phyloP scores from a whole-genome alignment of 2,888 invertebrate species.

The Pseudolycoriella hygida region DNA sequence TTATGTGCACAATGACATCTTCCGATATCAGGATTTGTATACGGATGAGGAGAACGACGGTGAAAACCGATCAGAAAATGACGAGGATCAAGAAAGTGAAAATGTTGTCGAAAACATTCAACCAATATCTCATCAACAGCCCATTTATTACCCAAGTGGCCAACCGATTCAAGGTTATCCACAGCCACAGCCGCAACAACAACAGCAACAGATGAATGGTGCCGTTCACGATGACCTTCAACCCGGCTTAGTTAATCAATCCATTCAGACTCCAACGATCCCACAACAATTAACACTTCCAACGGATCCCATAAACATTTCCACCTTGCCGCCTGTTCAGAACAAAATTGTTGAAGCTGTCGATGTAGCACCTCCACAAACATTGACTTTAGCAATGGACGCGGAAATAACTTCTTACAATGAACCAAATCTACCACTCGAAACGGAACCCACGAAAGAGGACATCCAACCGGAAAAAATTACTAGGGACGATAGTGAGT shows the following conservation, averaged over 20 bases:
- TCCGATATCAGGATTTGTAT: conserved; percentile 79
- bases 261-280: conserved; percentile 17
- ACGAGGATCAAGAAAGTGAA: conserved; percentile 20
- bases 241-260: conserved; percentile 16
- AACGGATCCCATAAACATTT: conserved; percentile 20
- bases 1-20: conserved; percentile 98
- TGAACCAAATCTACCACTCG: background rate
- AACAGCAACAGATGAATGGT: conserved; percentile 24
- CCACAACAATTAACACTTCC: conserved; percentile 23
- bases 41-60: conserved; percentile 39
- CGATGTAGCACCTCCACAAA: conserved; percentile 3
- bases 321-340: conserved; percentile 23
- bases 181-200: conserved; percentile 18
- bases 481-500: background rate
- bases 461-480: background rate
- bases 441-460: background rate
- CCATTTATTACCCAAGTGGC: conserved; percentile 20
- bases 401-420: background rate
- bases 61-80: conserved; percentile 27
- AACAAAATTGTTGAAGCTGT: conserved; percentile 18
- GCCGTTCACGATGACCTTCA: conserved; percentile 26
- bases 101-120: conserved; percentile 9
- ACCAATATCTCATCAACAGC: conserved; percentile 5
- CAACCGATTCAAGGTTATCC: conserved; percentile 11
- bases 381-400: background rate